Percentiles rank a stretch among this genome's conserved stretches.
phyloP scores from a whole-genome alignment of 2,797 vertebrate genomes.

The Chlorospingus flavigularis region DNA sequence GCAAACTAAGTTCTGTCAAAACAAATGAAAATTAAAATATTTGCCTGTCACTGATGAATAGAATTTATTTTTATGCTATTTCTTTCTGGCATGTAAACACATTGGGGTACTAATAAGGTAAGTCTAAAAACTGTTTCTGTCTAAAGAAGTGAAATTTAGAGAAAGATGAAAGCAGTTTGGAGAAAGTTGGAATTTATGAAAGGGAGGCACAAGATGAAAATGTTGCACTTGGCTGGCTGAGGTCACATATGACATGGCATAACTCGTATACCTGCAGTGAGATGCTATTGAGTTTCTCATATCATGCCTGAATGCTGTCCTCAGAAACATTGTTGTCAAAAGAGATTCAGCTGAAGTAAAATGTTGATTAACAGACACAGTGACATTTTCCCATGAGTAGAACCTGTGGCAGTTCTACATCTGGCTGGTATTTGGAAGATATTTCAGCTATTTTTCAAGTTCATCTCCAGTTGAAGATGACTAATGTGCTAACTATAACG shows the following conservation, averaged over 20 bases:
- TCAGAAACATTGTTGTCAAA: constrained; percentile 13
- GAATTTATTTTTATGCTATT: constrained; percentile 18
- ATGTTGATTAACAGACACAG: background rate
- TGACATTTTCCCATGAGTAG: constrained; percentile 26
- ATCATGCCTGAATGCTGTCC: background rate
- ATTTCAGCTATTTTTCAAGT: constrained; percentile 23
- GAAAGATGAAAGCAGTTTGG: background rate
- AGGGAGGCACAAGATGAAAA: background rate
- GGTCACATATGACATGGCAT: background rate
- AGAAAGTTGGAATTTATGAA: background rate
- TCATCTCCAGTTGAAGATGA: constrained; percentile 2
- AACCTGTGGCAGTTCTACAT: constrained; percentile 10
- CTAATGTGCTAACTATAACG: constrained; percentile 26
- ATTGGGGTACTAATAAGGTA: background rate
- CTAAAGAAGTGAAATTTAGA: background rate
- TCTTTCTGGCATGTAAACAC: background rate
- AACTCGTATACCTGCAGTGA: background rate
- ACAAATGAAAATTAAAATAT: constrained; percentile 44
- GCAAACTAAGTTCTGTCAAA: constrained; percentile 56
- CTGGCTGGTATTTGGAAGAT: background rate
- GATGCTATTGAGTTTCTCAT: background rate
- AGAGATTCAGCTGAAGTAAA: constrained; percentile 7
- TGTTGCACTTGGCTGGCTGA: background rate
- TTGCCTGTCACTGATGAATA: background rate
- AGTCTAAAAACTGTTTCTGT: background rate